Conservation (phyloP, 2,113 vertebrate genomes). For the Romanogobio albipinnatus region DNA sequence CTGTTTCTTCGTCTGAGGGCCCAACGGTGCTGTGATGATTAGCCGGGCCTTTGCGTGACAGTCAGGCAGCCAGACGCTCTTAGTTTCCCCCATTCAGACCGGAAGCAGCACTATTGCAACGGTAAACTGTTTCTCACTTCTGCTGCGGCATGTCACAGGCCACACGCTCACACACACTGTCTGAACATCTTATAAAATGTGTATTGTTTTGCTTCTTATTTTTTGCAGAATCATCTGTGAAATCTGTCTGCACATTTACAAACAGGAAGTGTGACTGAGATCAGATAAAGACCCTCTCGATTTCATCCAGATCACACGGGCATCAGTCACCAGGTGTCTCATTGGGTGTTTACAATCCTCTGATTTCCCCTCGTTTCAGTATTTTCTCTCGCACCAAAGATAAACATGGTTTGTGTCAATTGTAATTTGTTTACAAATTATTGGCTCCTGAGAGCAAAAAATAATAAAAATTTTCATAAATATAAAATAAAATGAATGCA, state of each 20-base stretch:
- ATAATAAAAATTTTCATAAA: too few species aligned
- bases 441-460: background rate
- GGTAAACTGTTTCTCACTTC: slow-evolving; percentile 83
- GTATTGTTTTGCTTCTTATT: slow-evolving; percentile 52
- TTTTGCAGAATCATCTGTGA: slow-evolving; percentile 60
- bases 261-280: slow-evolving; percentile 56
- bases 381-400: background rate
- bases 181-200: background rate
- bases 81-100: slow-evolving; percentile 70
- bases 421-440: background rate
- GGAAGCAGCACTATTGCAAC: slow-evolving; percentile 74
- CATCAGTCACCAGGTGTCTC: slow-evolving; percentile 18
- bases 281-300: slow-evolving; percentile 31
- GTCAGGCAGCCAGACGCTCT: slow-evolving; percentile 70
- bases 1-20: slow-evolving; percentile 72
- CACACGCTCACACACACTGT: slow-evolving; percentile 17
- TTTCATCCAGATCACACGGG: slow-evolving; percentile 31
- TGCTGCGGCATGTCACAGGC: slow-evolving; percentile 66
- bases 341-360: background rate
- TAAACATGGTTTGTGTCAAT: background rate
- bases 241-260: slow-evolving; percentile 61
- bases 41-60: slow-evolving; percentile 79
- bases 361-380: background rate
- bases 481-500: background rate
- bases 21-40: slow-evolving; percentile 64